phyloP scores from a whole-genome alignment of 2,888 invertebrate species.

The Himalopsyche kuldschensis region DNA sequence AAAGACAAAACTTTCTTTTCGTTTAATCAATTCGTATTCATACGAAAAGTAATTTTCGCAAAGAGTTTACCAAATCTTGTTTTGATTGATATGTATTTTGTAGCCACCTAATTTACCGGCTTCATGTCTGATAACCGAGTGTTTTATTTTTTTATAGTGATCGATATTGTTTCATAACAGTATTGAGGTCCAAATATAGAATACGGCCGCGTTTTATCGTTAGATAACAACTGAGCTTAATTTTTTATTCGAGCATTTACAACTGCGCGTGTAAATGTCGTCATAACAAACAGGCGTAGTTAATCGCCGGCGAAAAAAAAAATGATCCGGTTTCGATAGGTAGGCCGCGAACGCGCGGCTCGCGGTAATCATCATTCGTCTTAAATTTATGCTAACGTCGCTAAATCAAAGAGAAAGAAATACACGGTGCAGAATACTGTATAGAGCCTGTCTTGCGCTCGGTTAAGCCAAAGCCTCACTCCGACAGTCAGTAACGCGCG shows the following conservation, averaged over 20 bases:
- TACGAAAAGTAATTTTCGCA: too few species aligned
- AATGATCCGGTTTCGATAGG: neutral
- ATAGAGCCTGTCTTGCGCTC: neutral
- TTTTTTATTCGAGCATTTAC: neutral
- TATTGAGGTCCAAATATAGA: neutral
- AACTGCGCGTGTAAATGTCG: neutral
- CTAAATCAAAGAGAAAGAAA: slow-evolving; percentile 18
- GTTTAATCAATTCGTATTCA: too few species aligned
- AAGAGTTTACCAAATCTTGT: too few species aligned
- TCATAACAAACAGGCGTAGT: neutral
- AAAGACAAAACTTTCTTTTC: too few species aligned
- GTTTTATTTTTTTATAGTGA: too few species aligned
- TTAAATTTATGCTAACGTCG: slow-evolving; percentile 6
- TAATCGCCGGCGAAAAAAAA: neutral
- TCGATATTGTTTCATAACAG: too few species aligned
- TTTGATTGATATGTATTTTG: too few species aligned
- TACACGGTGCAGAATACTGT: neutral
- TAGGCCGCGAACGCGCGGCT: neutral
- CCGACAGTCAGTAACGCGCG: slow-evolving; percentile 30
- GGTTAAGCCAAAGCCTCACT: neutral
- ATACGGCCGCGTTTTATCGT: neutral
- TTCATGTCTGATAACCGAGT: too few species aligned
- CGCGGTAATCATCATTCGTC: neutral
- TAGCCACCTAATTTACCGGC: too few species aligned
- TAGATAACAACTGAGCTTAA: neutral